Conservation (phyloP, 2,888 invertebrate genomes). For the Chorisops tibialis region DNA sequence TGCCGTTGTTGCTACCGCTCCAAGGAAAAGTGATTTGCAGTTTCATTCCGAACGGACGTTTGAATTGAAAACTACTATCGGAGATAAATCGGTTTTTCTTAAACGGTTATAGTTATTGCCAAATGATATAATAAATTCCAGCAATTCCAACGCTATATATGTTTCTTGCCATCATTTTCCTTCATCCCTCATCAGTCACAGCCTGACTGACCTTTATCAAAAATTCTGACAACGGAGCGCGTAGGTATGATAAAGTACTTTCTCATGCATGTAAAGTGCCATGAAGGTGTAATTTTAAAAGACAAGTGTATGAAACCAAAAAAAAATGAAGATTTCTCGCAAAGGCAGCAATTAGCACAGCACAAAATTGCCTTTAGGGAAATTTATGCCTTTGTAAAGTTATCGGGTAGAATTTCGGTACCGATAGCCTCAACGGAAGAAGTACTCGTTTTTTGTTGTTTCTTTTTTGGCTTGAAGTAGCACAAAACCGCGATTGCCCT, state of each 20-base stretch:
- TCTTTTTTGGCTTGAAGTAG: slow-evolving; percentile 11
- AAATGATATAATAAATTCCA: no score
- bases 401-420: background rate
- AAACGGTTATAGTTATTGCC: no score
- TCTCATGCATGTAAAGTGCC: slow-evolving; percentile 16
- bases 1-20: background rate
- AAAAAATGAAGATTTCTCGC: background rate
- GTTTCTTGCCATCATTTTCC: background rate
- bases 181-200: background rate
- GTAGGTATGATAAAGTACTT: background rate
- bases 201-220: slow-evolving; percentile 7
- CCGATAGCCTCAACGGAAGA: no score
- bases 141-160: no score
- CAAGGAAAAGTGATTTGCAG: slow-evolving; percentile 4
- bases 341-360: slow-evolving; percentile 26
- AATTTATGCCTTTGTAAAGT: slow-evolving; percentile 23
- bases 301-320: background rate
- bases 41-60: no score
- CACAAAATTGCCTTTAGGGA: slow-evolving; percentile 15
- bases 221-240: background rate
- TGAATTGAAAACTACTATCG: no score
- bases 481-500: slow-evolving; percentile 15
- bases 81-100: no score
- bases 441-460: no score
- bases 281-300: slow-evolving; percentile 24